Base-by-base conservation (phyloP, 2,797 vertebrate species). In the Bovichtus variegatus region DNA sequence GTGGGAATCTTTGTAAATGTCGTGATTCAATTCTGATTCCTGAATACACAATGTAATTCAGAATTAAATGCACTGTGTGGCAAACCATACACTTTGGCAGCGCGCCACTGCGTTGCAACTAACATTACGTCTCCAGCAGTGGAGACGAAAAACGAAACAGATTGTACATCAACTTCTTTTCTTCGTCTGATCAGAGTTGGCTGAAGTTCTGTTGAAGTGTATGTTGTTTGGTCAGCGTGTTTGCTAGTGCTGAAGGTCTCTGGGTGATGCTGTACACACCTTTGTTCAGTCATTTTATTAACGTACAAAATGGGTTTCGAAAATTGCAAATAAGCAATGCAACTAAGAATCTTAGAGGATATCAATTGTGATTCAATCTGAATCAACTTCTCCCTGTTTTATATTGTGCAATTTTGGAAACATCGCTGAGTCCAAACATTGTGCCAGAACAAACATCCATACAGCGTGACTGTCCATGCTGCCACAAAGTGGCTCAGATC, bases 401-500 rank as follows among this genome's bases (percentile, higher is more conserved):
- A 29, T 51, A 40, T 57, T 72, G 62, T 66, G 41, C 54, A 36
- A 53, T 59, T 63, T 31, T 59, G 21, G 19, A 78, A 78, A 73
- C 34, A 63, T 53, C 50, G 72, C 49, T 0, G 40, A 54, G 9
- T 38, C 11, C 19, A 61, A 47, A 41, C 19, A 36, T 10, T 61
- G 44, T 34, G 73, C 62, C 66, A 71, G 71, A 68, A 73, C 63
- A 63, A 76, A 72, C 66, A 80, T 85, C 36, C 29, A 62, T 43
- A 69, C 66, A 71, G 86, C 25, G 44, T 78, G 76, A 79, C 69
- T 61, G 49, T 80, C 41, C 61, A 57, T 34, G 62, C 51, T 80
- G 80, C 70, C 73, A 78, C 66, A 68, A 80, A 85, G 67, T 71
- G 68, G 70, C 74, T 87, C 51, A 74, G 84, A 85, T 84, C 23